Conservation (phyloP, 2,113 vertebrate genomes). For the Hemibagrus wyckioides region DNA sequence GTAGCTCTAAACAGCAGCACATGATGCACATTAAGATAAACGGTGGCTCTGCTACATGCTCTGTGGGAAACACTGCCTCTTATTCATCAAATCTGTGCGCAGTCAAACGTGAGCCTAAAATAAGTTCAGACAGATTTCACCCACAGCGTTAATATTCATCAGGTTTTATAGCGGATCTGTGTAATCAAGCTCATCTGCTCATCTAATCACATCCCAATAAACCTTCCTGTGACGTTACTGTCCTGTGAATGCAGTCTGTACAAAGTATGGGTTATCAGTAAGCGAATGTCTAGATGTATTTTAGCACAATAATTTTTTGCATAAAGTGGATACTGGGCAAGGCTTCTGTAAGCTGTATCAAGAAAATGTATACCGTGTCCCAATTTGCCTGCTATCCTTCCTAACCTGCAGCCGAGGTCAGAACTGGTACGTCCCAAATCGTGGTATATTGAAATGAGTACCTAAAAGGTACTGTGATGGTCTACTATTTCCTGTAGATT, state of each 20-base stretch:
- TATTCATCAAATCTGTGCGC: not conserved
- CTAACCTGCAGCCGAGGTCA: too few relatives aligned
- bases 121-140: not conserved
- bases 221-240: not conserved
- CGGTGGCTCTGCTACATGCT: not conserved
- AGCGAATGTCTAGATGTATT: not conserved
- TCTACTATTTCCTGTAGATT: too few relatives aligned
- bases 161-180: not conserved
- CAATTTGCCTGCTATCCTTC: too few relatives aligned
- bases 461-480: too few relatives aligned
- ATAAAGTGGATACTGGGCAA: not conserved
- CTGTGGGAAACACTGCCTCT: not conserved
- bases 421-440: too few relatives aligned
- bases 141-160: not conserved
- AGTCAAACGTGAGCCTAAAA: not conserved
- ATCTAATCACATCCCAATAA: not conserved
- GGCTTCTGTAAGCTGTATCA: not conserved
- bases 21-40: slow-evolving; percentile 18
- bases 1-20: not conserved
- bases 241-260: not conserved
- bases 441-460: too few relatives aligned
- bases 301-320: not conserved
- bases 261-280: not conserved
- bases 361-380: too few relatives aligned
- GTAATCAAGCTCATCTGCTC: not conserved